Base-by-base conservation (phyloP, 2,888 invertebrate genomes). In the Caradrina clavipalpis region DNA sequence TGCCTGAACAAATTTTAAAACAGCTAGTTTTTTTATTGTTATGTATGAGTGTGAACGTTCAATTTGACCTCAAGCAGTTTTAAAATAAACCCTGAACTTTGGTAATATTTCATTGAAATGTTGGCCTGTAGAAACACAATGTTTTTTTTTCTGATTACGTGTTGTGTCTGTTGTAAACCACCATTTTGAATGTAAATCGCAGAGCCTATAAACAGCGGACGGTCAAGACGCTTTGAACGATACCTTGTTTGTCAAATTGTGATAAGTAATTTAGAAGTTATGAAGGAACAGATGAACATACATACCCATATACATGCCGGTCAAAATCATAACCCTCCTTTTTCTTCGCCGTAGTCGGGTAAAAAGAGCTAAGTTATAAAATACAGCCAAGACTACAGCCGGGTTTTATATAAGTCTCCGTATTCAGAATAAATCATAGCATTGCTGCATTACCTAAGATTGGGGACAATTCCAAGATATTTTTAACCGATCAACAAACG, bases 401-500 rank as follows among this genome's bases (percentile, higher is more conserved):
- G 19, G 0, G 11, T 10, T 31, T 42, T 22, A 55, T 1, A 31
- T 50, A 65, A 74, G 13, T 63, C 13, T n/a, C 31, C 10, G 15
- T 31, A 47, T 42, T 35, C n/a, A 10, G 10, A 7, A 68, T 26
- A 54, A 47, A 55, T 60, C 22, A 26, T 26, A 55, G 0, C 6
- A 15, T 19, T 35, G 6, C 8, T 7, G 35, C 5, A 49, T 63
- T 11, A 51, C 62, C 53, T 54, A 68, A 54, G 49, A 64, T 81
- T 47, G 65, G 39, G 61, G 55, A 67, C 61, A 68, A 66, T 64
- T 62, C 31, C 54, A 71, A 69, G 66, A 53, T 72, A 81, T 82
- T 76, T 71, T 73, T 57, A 73, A 69, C 56, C 17, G 61, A 69
- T 67, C 61, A 55, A 80, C 73, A 82, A 75, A 85, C 72, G 80